Percentiles rank a stretch among this genome's conserved stretches.
Evolutionary conservation across 2,797 vertebrate genomes (phyloP).

Genomic region (Furcifer pardalis): DNA sequence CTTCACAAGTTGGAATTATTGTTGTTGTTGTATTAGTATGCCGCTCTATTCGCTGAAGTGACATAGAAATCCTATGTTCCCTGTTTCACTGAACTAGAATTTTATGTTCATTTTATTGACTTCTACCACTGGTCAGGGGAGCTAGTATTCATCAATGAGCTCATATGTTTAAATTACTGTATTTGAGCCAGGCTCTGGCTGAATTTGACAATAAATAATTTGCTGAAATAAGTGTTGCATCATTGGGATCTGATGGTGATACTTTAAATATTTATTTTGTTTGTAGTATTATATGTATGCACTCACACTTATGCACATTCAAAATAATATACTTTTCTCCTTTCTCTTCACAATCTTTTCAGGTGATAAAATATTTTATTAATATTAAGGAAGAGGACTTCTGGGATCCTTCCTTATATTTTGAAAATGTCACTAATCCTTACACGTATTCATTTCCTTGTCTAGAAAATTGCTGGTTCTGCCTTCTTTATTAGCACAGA

Average conservation of each 20-base stretch:
- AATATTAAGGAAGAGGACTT: conserved; percentile 22
- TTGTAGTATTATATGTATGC: background rate
- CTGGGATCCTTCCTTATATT: conserved; percentile 5
- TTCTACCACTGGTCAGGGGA: background rate
- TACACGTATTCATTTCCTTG: conserved; percentile 43
- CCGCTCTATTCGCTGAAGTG: no score
- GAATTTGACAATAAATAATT: background rate
- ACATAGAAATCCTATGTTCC: background rate
- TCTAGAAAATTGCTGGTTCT: conserved; percentile 55
- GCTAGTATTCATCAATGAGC: background rate
- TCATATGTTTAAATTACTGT: background rate
- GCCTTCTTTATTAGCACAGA: conserved; percentile 47
- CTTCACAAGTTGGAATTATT: background rate
- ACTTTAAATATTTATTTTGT: no score
- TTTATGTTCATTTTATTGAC: background rate
- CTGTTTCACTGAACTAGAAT: background rate
- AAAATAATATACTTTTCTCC: conserved; percentile 43
- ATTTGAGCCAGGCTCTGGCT: background rate
- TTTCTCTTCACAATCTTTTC: conserved; percentile 40
- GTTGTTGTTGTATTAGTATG: no score
- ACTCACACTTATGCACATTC: background rate
- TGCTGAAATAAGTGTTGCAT: background rate
- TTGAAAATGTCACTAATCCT: conserved; percentile 35
- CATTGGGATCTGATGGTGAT: background rate
- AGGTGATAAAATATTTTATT: conserved; percentile 25